A percentile compares a stretch with the other conserved stretches of the same genome.
Evolutionary conservation across 1,140 invertebrate genomes (phyloP).

Genomic region (Mylabris phalerata): DNA sequence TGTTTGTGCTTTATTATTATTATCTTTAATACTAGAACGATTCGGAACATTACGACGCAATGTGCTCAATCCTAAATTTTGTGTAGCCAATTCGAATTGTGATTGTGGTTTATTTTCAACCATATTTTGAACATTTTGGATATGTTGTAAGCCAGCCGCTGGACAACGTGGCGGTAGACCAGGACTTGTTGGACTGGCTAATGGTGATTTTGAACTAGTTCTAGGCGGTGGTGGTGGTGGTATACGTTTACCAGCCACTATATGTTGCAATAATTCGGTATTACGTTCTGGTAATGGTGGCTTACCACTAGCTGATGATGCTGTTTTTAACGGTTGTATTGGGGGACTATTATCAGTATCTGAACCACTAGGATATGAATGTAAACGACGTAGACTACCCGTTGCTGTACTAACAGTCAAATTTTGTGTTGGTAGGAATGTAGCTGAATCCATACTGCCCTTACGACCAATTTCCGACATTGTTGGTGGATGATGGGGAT

Average conservation of each 20-base stretch:
- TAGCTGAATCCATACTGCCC: conserved; percentile 49
- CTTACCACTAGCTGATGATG: conserved; percentile 47
- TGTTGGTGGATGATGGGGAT: conserved; percentile 38
- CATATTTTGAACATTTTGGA: conserved; percentile 40
- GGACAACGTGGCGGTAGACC: conserved; percentile 50
- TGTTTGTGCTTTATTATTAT: conserved; percentile 36
- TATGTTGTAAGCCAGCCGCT: conserved; percentile 39
- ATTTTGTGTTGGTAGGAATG: conserved; percentile 37
- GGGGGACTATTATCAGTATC: conserved; percentile 64
- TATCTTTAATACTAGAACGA: conserved; percentile 34
- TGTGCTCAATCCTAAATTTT: conserved; percentile 38
- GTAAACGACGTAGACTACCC: conserved; percentile 58
- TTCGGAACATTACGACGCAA: conserved; percentile 37
- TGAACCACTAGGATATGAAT: conserved; percentile 68
- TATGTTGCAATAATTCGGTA: conserved; percentile 57
- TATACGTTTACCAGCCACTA: conserved; percentile 60
- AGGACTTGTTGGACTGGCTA: conserved; percentile 69
- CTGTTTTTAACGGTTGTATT: conserved; percentile 45
- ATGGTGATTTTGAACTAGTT: conserved; percentile 71
- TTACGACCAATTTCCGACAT: conserved; percentile 50
- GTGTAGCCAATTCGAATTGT: conserved; percentile 40
- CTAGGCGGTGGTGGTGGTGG: conserved; percentile 81
- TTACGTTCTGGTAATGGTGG: conserved; percentile 73
- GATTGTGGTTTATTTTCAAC: conserved; percentile 34
- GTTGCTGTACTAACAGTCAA: conserved; percentile 39